Evolutionary conservation across 2,113 vertebrate species (phyloP), one percentile per base, ranked within the genome.

Genomic region (cat (Felis catus)): DNA sequence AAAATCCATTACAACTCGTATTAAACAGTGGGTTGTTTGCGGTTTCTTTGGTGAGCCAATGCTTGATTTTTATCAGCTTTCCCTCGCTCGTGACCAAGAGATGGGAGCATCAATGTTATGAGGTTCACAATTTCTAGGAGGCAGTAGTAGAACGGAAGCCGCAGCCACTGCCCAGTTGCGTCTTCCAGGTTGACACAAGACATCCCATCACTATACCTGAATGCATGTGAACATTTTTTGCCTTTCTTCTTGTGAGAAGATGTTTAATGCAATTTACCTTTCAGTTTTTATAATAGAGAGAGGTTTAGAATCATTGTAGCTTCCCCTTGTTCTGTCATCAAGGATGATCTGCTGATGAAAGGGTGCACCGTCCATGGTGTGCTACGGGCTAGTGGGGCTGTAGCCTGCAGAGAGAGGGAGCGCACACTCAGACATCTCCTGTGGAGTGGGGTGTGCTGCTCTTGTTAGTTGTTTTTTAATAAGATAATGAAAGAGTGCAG

Each of bases 1-100:
- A 95, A 98, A 84, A 91, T 7, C 7, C 27, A 58, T 96, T 96
- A 39, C 84, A 91, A 90, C 66, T 85, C 58, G 80, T 25, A 21
- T 93, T 66, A 79, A 85, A 95, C 55, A 48, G 19, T 61, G n/a
- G 73, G 61, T n/a, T 55, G 25, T 36, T 33, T 66, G 21, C 33
- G 16, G 55, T 78, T 83, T 84, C 80, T 81, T 82, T 76, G 82
- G n/a, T 3, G 58, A 93, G 36, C 10, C 31, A 76, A 2, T 73
- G 21, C 21, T 45, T 97, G 27, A 23, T 92, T 84, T 76, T 63
- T 61, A 58, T 65, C 29, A 23, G 27, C 53, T 63, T 81, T 81
- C 66, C 79, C 63, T 70, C 12, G 8, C 27, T 63, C 33, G 68
- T 93, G 83, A 73, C 10, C 51, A 85, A 14, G 1, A 73, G 33